Evolutionary conservation across 2,113 vertebrate species (phyloP).

Genomic region (Malurus alboscapulatus): DNA sequence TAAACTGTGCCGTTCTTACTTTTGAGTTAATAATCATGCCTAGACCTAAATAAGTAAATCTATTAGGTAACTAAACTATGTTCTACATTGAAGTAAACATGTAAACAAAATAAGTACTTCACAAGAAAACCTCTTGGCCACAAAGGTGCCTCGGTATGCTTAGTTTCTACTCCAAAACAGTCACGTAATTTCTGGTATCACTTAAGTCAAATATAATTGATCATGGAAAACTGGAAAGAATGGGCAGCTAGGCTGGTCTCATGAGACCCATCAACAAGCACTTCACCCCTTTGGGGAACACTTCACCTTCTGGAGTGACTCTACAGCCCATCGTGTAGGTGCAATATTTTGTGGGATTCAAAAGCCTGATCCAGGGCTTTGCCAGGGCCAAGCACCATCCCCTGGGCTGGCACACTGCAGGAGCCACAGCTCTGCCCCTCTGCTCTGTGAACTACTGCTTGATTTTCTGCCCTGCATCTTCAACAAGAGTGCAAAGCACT

Average conservation of each 20-base stretch:
- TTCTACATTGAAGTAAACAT: background rate
- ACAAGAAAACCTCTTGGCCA: background rate
- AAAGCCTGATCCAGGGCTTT: background rate
- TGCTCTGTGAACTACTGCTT: accelerated
- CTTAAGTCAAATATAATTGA: background rate
- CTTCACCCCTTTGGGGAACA: background rate
- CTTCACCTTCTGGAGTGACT: background rate
- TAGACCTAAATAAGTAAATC: background rate
- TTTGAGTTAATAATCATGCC: background rate
- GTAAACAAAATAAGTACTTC: background rate
- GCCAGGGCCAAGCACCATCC: accelerated
- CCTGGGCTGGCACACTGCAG: no score
- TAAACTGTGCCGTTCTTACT: background rate
- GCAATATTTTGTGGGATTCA: background rate
- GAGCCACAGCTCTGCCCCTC: background rate
- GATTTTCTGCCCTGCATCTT: background rate
- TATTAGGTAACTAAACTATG: background rate
- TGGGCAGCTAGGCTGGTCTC: background rate
- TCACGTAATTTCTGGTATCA: background rate
- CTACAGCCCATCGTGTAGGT: accelerated
- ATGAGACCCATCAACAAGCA: background rate
- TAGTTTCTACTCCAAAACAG: background rate
- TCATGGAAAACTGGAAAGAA: background rate
- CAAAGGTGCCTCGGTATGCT: background rate
- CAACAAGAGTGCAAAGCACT: background rate